These are phyloP conservation scores for Sclerodermus sp. DNA, from an alignment of 2,888 invertebrate species.

Conservation along the genomic window DNA sequence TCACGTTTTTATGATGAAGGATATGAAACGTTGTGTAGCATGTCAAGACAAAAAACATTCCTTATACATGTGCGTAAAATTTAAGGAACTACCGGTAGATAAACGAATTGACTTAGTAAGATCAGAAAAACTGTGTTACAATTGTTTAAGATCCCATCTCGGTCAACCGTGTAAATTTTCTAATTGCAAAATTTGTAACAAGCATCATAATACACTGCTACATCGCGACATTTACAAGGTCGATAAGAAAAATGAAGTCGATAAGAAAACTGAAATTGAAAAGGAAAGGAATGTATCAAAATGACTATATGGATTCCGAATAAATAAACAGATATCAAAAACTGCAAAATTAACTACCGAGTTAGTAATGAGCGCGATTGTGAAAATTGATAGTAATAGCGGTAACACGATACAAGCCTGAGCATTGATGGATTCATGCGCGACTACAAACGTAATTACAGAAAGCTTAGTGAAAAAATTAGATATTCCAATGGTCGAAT, in stretches of 20 bases:
- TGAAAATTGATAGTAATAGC: background rate
- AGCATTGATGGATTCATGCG: slow-evolving; percentile 7
- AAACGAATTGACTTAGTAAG: slow-evolving; percentile 6
- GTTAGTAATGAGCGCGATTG: slow-evolving; percentile 4
- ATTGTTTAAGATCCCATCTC: slow-evolving; percentile 15
- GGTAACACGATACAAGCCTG: background rate
- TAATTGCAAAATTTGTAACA: slow-evolving; percentile 16
- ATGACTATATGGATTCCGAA: background rate
- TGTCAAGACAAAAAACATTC: slow-evolving; percentile 18
- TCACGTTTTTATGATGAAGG: background rate
- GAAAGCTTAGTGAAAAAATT: background rate
- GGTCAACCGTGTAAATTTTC: slow-evolving; percentile 9
- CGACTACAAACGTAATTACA: slow-evolving; percentile 5
- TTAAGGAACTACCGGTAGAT: slow-evolving; percentile 7
- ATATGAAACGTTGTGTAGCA: slow-evolving; percentile 7
- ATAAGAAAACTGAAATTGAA: no score
- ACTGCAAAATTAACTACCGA: background rate
- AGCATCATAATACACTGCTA: slow-evolving; percentile 8
- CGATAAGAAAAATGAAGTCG: no score
- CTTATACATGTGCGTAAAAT: slow-evolving; percentile 18
- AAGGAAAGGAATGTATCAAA: no score
- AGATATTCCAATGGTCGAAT: background rate
- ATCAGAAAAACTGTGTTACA: slow-evolving; percentile 14
- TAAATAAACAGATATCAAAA: background rate
- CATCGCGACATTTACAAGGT: background rate